Evolutionary conservation across 92 coral and sea anemone genomes (phyloP).

Genomic region (Pocillopora meandrina): DNA sequence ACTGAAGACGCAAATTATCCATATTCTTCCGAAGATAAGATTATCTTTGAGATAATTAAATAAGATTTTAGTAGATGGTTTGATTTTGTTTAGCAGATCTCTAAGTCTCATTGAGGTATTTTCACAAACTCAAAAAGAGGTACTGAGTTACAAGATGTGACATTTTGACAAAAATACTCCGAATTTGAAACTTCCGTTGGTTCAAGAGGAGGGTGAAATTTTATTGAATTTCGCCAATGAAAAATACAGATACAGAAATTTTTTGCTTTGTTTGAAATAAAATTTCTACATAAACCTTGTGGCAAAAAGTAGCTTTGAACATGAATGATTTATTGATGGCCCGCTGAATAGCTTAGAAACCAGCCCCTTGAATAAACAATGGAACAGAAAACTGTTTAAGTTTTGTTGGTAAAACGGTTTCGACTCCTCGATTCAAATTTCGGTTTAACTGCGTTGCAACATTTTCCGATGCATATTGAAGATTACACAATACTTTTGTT

Average conservation of each 20-base stretch:
- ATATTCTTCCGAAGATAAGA: too few relatives aligned
- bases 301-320: constrained; percentile 24
- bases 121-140: too few relatives aligned
- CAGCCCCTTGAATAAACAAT: constrained; percentile 12
- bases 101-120: too few relatives aligned
- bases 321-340: constrained; percentile 30
- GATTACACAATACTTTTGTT: neutral
- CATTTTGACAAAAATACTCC: too few relatives aligned
- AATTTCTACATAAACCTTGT: constrained; percentile 20
- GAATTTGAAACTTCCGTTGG: neutral
- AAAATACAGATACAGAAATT: neutral
- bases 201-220: neutral
- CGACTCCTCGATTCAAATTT: neutral
- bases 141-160: neutral
- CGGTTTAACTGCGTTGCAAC: neutral
- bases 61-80: too few relatives aligned
- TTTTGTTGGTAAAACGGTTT: constrained; percentile 2
- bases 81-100: too few relatives aligned
- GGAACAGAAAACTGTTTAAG: constrained; percentile 11
- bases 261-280: neutral
- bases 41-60: neutral
- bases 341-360: constrained; percentile 26
- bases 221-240: neutral
- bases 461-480: neutral
- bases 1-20: neutral